Base-by-base conservation (phyloP, 35 echinoderm and acorn worm species). In the Heliocidaris tuberculata region DNA sequence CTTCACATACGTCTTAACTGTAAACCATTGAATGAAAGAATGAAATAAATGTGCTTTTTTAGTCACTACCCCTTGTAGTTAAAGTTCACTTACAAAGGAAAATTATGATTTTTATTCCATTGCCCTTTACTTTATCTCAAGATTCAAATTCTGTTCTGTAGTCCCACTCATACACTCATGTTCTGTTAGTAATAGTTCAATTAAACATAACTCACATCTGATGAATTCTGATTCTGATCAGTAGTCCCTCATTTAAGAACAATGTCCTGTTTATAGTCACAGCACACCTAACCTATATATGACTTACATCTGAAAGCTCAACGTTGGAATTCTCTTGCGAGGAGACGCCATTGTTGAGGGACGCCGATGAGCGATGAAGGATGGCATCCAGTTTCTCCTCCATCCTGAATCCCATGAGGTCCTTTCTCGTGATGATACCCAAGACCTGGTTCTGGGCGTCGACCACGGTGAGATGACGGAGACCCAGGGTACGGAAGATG, bases 401-500 rank as follows among this genome's bases (percentile, higher is more conserved):
- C 49, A 99, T 94, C 13, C 88, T 88, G 96, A 96, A 99, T 9
- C 98, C 98, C 98, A 99, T 99, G 21, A 99, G 94, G 93, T 99
- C 98, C 89, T 99, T 99, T 31, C 98, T 92, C 24, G 98, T 97
- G 47, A 99, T 96, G 89, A 99, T 97, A 21, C 98, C 98, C 6
- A 99, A 97, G 9, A 99, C 98, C 10, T 95, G 94, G 90, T 97
- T 99, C 9, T 92, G 93, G 56, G 30, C 71, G 61, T 99, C 96
- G 13, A 99, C 97, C 15, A 99, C 98, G 11, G 98, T 99, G 7
- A 99, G 96, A 97, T 99, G 98, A 12, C 98, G 93, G 5, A 99
- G 94, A 31, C 98, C 98, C 6, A 99, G 50, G 17, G 98, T 99
- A 2, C 98, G 92, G 94, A 97, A 97, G 6, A 99, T 96, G 94